phyloP scores from a whole-genome alignment of 2,113 vertebrate species.

The Propithecus coquereli region DNA sequence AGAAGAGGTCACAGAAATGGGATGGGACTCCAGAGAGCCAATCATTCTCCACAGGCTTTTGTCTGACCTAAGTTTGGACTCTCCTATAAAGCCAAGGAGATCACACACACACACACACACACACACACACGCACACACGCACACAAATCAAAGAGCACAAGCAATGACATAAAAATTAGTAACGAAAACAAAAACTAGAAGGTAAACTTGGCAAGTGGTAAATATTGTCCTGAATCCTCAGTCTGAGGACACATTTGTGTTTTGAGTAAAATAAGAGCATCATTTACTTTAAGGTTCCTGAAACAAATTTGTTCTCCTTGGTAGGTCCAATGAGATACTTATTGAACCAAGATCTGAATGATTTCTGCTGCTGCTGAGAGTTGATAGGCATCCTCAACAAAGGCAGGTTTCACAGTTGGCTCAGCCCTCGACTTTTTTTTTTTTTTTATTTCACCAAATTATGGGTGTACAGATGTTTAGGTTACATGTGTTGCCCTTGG shows the following conservation, averaged over 20 bases:
- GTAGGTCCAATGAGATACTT: background rate
- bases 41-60: background rate
- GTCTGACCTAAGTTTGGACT: background rate
- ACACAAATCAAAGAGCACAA: background rate
- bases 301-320: background rate
- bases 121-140: too few species aligned
- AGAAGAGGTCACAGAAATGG: background rate
- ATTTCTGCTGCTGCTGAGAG: background rate
- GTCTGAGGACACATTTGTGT: background rate
- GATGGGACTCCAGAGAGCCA: background rate
- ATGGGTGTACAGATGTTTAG: too few species aligned
- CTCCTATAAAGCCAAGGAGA: background rate
- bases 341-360: background rate
- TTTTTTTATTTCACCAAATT: too few species aligned
- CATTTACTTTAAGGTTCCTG: background rate
- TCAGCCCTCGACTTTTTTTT: background rate
- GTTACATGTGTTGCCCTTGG: too few species aligned
- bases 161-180: background rate
- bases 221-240: background rate
- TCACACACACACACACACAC: too few species aligned
- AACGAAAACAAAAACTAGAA: constrained; percentile 15
- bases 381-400: background rate
- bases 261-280: background rate
- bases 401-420: background rate
- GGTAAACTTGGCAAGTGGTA: background rate